A percentile compares a stretch with the other conserved stretches of the same genome.
These are phyloP conservation scores for Oxystoma pomonae DNA, from an alignment of 2,888 invertebrate species.

Conservation along the genomic window DNA sequence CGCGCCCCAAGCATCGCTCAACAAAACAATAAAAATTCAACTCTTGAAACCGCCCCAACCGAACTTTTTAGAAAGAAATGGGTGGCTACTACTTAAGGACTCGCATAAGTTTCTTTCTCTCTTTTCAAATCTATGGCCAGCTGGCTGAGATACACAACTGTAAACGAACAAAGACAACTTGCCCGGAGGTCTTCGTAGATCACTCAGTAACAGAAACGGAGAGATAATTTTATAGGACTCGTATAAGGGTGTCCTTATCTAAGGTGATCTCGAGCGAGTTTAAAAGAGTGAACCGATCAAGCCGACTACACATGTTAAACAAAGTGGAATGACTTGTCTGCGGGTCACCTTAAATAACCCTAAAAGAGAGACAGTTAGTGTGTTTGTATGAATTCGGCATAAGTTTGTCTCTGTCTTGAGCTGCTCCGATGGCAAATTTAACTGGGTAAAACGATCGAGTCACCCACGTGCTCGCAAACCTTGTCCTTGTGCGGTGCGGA, in stretches of 20 bases:
- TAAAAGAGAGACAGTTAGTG: background rate
- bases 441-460: background rate
- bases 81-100: too few species aligned
- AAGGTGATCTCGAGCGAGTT: background rate
- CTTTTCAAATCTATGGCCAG: too few species aligned
- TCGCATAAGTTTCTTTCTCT: too few species aligned
- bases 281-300: background rate
- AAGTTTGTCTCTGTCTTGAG: background rate
- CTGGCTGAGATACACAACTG: too few species aligned
- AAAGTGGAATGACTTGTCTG: background rate
- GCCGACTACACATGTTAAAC: background rate
- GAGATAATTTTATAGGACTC: background rate
- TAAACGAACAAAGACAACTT: too few species aligned
- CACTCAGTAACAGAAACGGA: background rate
- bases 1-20: background rate
- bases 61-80: too few species aligned
- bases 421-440: background rate
- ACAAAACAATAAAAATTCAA: background rate
- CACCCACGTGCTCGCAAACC: slow-evolving; percentile 14
- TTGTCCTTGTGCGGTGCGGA: slow-evolving; percentile 20
- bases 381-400: background rate
- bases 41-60: background rate
- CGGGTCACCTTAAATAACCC: background rate
- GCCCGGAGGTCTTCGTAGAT: background rate
- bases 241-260: background rate